Percentiles rank a stretch among this genome's conserved stretches.
phyloP scores from a whole-genome alignment of 2,797 vertebrate species.

The Nasua narica region DNA sequence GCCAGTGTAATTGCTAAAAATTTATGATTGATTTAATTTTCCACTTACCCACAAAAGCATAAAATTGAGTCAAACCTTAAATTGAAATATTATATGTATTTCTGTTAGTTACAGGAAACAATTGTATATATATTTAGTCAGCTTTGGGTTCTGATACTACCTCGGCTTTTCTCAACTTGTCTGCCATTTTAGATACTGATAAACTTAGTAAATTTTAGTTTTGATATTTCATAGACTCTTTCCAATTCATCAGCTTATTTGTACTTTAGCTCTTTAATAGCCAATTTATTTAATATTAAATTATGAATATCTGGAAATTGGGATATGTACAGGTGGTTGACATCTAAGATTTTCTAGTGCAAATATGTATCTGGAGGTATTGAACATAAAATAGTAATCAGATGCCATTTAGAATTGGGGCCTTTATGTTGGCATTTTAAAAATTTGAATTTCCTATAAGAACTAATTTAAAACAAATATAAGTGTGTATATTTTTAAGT shows the following conservation, averaged over 20 bases:
- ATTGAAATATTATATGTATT: conserved; percentile 29
- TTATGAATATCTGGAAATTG: conserved; percentile 43
- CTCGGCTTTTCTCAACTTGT: background rate
- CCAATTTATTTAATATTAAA: conserved; percentile 24
- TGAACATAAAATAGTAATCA: conserved; percentile 5
- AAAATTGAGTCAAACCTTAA: conserved; percentile 24
- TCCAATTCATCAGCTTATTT: conserved; percentile 40
- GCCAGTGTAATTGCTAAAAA: conserved; percentile 45
- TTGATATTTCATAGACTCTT: conserved; percentile 33
- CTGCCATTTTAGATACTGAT: conserved; percentile 45
- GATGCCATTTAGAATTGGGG: background rate
- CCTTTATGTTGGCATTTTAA: conserved; percentile 19
- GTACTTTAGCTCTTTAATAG: conserved; percentile 30
- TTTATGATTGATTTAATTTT: conserved; percentile 17
- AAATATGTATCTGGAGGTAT: conserved; percentile 19
- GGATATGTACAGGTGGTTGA: conserved; percentile 21
- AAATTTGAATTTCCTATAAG: conserved; percentile 29
- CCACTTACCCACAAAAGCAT: conserved; percentile 1
- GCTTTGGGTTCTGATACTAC: background rate
- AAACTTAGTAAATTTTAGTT: conserved; percentile 14
- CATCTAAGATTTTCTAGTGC: background rate
- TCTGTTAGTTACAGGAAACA: conserved; percentile 21
- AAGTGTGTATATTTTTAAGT: background rate
- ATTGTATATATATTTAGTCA: background rate
- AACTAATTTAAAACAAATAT: background rate